Conservation (phyloP, 2,797 vertebrate species). For the Fistularia tabacaria region DNA sequence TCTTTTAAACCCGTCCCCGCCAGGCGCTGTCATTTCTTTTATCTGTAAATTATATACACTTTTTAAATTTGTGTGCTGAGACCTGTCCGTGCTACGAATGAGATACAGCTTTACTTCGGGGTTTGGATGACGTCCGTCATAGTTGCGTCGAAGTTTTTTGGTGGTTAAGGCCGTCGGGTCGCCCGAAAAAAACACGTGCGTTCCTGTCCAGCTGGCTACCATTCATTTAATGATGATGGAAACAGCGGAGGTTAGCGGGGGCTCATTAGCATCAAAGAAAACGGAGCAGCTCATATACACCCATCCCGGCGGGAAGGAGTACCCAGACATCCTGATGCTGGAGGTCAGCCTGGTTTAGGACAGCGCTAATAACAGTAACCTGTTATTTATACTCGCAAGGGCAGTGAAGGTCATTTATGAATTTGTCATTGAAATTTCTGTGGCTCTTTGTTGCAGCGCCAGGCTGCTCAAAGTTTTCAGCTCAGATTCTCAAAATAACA, state of each 20-base stretch:
- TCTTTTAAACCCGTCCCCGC: no score
- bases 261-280: slow-evolving; percentile 51
- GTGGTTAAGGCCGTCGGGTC: slow-evolving; percentile 13
- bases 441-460: not conserved
- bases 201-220: slow-evolving; percentile 20
- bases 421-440: no score
- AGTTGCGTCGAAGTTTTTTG: slow-evolving; percentile 2
- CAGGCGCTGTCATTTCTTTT: no score
- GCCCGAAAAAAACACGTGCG: not conserved
- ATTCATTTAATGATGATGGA: slow-evolving; percentile 32
- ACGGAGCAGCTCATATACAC: slow-evolving; percentile 12
- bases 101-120: not conserved
- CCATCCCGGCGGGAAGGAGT: not conserved
- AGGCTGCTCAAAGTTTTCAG: no score
- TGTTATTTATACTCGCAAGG: no score
- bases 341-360: slow-evolving; percentile 35
- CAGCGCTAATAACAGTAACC: not conserved
- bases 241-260: slow-evolving; percentile 25
- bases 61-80: slow-evolving; percentile 10
- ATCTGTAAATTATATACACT: slow-evolving; percentile 37
- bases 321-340: not conserved
- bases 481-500: not conserved
- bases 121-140: not conserved
- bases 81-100: slow-evolving; percentile 8
- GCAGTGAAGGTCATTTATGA: no score